Evolutionary conservation across 2,888 invertebrate genomes (phyloP).

Genomic region (Watsonalla cultraria): DNA sequence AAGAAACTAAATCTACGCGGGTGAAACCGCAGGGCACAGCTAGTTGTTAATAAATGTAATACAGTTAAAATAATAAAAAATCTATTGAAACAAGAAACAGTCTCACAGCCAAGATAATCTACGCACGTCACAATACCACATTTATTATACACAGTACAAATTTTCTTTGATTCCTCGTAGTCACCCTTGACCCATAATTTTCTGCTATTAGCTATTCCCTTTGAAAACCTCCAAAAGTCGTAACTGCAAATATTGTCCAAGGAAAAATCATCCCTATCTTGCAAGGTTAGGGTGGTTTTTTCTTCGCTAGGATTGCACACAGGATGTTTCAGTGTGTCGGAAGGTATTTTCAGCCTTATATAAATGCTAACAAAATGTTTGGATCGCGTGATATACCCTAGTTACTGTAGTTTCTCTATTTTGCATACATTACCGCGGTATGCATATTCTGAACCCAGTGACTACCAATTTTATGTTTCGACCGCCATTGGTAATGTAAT

Average conservation of each 20-base stretch:
- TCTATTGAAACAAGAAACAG: background rate
- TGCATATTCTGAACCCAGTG: conserved; percentile 45
- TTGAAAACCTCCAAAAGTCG: conserved; percentile 16
- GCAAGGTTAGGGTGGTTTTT: conserved; percentile 3
- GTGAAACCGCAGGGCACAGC: no score
- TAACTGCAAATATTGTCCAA: conserved; percentile 8
- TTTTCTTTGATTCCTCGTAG: conserved; percentile 54
- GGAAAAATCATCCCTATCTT: background rate
- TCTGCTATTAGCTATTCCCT: conserved; percentile 54
- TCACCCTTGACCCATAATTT: conserved; percentile 71
- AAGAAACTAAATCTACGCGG: no score
- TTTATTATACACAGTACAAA: conserved; percentile 32
- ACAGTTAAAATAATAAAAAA: background rate
- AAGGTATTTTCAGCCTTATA: conserved; percentile 48
- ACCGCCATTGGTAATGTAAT: conserved; percentile 15
- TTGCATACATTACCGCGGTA: conserved; percentile 67
- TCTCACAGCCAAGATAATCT: conserved; percentile 7
- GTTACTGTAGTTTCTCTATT: conserved; percentile 68
- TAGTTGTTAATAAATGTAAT: background rate
- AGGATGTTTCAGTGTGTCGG: conserved; percentile 23
- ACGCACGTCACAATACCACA: conserved; percentile 17
- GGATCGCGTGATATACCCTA: conserved; percentile 67
- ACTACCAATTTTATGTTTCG: conserved; percentile 39
- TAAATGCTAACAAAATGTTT: conserved; percentile 74
- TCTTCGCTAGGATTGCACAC: conserved; percentile 3